These are phyloP conservation scores for Salpingus planirostris DNA, from an alignment of 2,888 invertebrate species.

Conservation along the genomic window DNA sequence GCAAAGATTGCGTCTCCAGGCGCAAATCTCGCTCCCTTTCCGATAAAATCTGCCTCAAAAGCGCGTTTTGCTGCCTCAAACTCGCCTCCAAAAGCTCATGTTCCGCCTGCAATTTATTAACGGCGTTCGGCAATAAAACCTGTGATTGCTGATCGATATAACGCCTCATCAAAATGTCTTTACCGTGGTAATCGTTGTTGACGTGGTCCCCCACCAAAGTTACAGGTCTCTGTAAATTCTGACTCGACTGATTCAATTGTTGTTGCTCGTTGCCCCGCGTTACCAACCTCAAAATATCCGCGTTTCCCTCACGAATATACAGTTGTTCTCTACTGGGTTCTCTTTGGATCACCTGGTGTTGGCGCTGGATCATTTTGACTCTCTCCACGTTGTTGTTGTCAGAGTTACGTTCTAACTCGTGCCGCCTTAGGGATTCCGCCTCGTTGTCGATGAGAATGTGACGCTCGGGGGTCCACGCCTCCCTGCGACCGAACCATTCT, in stretches of 20 bases:
- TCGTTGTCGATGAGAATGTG: slow-evolving; percentile 47
- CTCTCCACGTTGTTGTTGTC: slow-evolving; percentile 44
- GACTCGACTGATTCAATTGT: too few species aligned
- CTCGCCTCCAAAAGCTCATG: slow-evolving; percentile 61
- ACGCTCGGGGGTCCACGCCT: slow-evolving; percentile 85
- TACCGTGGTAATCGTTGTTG: slow-evolving; percentile 57
- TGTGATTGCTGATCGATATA: slow-evolving; percentile 71
- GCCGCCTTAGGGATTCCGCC: slow-evolving; percentile 62
- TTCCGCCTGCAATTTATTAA: slow-evolving; percentile 37
- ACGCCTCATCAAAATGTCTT: slow-evolving; percentile 73
- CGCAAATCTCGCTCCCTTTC: slow-evolving; percentile 61
- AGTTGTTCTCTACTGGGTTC: slow-evolving; percentile 52
- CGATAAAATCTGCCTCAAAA: slow-evolving; percentile 63
- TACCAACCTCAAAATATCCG: slow-evolving; percentile 71
- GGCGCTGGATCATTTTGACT: slow-evolving; percentile 23
- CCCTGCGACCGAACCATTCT: slow-evolving; percentile 66
- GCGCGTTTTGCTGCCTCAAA: slow-evolving; percentile 63
- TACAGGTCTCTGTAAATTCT: too few species aligned
- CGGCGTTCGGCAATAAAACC: slow-evolving; percentile 32
- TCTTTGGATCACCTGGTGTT: slow-evolving; percentile 32
- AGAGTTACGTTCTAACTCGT: slow-evolving; percentile 70
- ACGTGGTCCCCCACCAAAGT: slow-evolving; percentile 38
- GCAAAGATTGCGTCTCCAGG: slow-evolving; percentile 76
- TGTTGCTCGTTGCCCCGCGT: slow-evolving; percentile 58
- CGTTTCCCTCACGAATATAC: slow-evolving; percentile 76